Percentiles rank a stretch among this genome's conserved stretches.
These are phyloP conservation scores for Dicranocentrus wangi DNA, from an alignment of 2,888 invertebrate species.

Conservation along the genomic window DNA sequence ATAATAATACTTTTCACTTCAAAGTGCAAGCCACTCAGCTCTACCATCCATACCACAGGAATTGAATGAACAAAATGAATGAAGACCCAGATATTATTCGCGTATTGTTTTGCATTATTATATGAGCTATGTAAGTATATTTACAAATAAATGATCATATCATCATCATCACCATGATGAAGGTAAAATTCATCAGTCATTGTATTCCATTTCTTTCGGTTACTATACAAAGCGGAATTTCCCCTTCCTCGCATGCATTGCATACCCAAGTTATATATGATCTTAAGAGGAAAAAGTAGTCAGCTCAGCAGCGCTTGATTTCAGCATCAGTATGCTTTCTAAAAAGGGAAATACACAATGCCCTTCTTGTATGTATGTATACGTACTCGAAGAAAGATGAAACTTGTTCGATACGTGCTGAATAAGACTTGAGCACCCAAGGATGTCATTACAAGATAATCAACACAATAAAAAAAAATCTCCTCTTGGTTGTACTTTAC, in stretches of 20 bases:
- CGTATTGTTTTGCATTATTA: conserved; percentile 8
- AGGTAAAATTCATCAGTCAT: background rate
- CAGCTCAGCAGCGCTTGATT: conserved; percentile 5
- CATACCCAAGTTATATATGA: conserved; percentile 10
- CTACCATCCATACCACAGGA: background rate
- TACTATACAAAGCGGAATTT: background rate
- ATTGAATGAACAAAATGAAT: background rate
- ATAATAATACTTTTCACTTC: conserved; percentile 1
- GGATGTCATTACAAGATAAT: conserved; percentile 61
- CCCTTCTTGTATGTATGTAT: no score
- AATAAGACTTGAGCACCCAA: conserved; percentile 37
- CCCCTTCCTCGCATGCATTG: no score
- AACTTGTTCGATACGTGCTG: conserved; percentile 42
- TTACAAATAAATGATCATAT: background rate
- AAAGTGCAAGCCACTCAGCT: background rate
- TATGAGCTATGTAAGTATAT: background rate
- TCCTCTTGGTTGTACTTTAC: background rate
- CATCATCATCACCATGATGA: conserved; percentile 7
- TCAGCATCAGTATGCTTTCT: conserved; percentile 24
- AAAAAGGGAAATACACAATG: conserved; percentile 2
- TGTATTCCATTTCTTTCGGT: no score
- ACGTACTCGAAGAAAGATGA: conserved; percentile 19
- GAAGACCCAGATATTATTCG: conserved; percentile 14
- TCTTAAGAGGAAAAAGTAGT: conserved; percentile 1
- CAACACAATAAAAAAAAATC: conserved; percentile 49